Evolutionary conservation across 2,888 invertebrate genomes (phyloP).

Genomic region (Cerceris ruficornis): DNA sequence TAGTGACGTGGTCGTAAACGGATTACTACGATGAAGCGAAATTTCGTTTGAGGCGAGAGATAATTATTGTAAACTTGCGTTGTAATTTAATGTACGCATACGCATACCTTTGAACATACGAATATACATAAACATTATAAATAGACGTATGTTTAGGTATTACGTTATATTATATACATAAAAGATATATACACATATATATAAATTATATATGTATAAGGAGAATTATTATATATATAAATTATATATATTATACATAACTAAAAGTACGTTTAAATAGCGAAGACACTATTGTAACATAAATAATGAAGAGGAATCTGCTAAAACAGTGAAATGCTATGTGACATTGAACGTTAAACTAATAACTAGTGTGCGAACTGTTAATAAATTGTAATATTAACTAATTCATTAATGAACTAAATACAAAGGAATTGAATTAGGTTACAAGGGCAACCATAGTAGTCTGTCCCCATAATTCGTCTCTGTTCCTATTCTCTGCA

Average conservation of each 20-base stretch:
- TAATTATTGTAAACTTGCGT: constrained; percentile 27
- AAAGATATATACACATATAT: constrained; percentile 54
- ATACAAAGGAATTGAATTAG: constrained; percentile 81
- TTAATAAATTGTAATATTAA: constrained; percentile 79
- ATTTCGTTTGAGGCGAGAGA: constrained; percentile 27
- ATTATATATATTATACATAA: constrained; percentile 57
- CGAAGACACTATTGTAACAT: constrained; percentile 66
- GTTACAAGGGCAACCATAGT: constrained; percentile 75
- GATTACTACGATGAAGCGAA: constrained; percentile 24
- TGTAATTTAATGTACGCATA: constrained; percentile 37
- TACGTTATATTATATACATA: constrained; percentile 56
- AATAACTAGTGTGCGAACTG: constrained; percentile 75
- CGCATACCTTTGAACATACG: constrained; percentile 51
- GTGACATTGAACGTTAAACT: constrained; percentile 69
- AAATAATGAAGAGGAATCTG: constrained; percentile 43
- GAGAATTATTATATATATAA: constrained; percentile 70
- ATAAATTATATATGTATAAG: constrained; percentile 62
- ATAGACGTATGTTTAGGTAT: constrained; percentile 37
- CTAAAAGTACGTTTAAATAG: constrained; percentile 55
- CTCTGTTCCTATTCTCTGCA: constrained; percentile 73
- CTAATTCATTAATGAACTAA: constrained; percentile 78
- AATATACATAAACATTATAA: constrained; percentile 55
- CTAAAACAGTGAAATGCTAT: constrained; percentile 33
- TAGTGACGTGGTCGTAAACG: constrained; percentile 44
- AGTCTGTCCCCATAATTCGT: constrained; percentile 75